Evolutionary conservation across 2,888 invertebrate genomes (phyloP).

Genomic region (Osmoderma eremita): DNA sequence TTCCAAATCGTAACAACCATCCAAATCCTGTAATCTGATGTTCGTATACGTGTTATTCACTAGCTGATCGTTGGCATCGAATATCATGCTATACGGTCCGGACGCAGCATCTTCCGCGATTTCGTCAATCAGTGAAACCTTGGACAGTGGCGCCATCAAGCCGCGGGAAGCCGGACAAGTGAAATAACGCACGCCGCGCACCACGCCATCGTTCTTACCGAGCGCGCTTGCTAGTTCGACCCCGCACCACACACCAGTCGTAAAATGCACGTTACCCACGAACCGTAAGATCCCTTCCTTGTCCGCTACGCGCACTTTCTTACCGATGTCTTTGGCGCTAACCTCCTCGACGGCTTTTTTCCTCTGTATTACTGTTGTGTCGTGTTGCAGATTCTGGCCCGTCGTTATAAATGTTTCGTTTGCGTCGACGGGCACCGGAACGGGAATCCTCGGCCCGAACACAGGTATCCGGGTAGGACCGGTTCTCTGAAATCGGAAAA

Average conservation of each 20-base stretch:
- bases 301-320: constrained; percentile 57
- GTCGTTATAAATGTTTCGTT: constrained; percentile 34
- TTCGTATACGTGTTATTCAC: constrained; percentile 36
- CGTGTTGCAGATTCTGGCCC: constrained; percentile 14
- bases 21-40: constrained; percentile 2
- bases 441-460: constrained; percentile 57
- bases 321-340: constrained; percentile 55
- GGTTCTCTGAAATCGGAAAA: constrained; percentile 52
- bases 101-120: constrained; percentile 64
- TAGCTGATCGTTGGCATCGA: constrained; percentile 63
- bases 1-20: not conserved
- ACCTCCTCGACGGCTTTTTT: constrained; percentile 35
- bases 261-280: constrained; percentile 67
- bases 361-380: constrained; percentile 28
- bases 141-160: constrained; percentile 71
- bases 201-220: constrained; percentile 73
- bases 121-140: constrained; percentile 61
- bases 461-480: constrained; percentile 59
- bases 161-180: constrained; percentile 69
- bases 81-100: constrained; percentile 71
- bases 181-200: constrained; percentile 72
- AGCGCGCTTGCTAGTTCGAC: constrained; percentile 69
- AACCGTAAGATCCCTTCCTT: constrained; percentile 67
- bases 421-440: constrained; percentile 42
- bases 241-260: constrained; percentile 73